Evolutionary conservation across 2,888 invertebrate species (phyloP).

Genomic region (Hipparchia sbordonii): DNA sequence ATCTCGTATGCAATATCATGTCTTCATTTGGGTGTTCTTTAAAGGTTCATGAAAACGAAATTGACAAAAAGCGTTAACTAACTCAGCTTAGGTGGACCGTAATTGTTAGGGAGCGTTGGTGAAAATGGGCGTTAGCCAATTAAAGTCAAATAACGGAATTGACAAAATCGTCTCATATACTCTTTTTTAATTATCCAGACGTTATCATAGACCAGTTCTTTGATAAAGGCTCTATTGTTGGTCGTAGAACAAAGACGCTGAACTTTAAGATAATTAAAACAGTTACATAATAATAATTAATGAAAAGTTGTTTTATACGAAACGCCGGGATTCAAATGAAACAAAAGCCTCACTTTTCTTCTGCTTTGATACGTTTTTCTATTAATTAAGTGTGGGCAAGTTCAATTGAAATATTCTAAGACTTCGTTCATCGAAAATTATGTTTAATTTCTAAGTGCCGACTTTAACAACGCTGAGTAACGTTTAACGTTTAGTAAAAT

Average conservation of each 20-base stretch:
- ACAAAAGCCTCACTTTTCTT: constrained; percentile 11
- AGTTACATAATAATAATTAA: constrained; percentile 34
- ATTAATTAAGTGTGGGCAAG: constrained; percentile 3
- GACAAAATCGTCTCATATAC: neutral
- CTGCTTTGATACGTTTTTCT: neutral
- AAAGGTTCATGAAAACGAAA: too few relatives aligned
- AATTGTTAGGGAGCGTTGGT: too few relatives aligned
- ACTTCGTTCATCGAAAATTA: neutral
- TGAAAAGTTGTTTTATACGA: constrained; percentile 29
- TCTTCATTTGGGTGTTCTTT: too few relatives aligned
- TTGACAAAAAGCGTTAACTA: too few relatives aligned
- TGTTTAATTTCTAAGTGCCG: too few relatives aligned
- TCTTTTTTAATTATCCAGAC: neutral
- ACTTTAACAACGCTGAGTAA: neutral
- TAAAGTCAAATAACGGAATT: too few relatives aligned
- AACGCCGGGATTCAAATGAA: constrained; percentile 24
- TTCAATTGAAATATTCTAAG: neutral
- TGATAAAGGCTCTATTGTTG: constrained; percentile 28
- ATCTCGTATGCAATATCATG: too few relatives aligned
- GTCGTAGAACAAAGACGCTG: constrained; percentile 28
- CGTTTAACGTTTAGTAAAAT: neutral
- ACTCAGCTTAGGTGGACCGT: too few relatives aligned
- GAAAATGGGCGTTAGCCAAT: too few relatives aligned
- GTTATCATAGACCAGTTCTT: constrained; percentile 6
- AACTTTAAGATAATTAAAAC: constrained; percentile 39